These are phyloP conservation scores for Furcifer pardalis DNA, from an alignment of 2,797 vertebrate species.

Conservation along the genomic window DNA sequence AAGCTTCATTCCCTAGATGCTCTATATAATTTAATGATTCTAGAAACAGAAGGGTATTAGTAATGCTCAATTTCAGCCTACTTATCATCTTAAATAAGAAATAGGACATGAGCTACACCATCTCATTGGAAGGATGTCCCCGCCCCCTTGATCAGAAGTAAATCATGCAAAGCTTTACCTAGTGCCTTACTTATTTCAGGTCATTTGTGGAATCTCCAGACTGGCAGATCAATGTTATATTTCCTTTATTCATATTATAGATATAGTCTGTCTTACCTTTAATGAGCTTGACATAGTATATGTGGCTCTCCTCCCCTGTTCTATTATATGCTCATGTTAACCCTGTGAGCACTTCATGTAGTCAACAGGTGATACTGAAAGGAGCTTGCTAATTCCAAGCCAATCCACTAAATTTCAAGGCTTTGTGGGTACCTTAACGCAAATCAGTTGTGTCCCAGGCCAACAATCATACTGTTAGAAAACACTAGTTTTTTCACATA, in stretches of 20 bases:
- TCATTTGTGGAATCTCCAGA: background rate
- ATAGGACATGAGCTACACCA: conserved; percentile 41
- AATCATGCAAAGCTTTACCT: background rate
- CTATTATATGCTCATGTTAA: background rate
- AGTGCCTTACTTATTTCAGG: background rate
- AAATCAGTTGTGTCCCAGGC: no score
- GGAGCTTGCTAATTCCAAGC: background rate
- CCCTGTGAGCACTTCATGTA: background rate
- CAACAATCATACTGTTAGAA: no score
- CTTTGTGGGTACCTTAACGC: no score
- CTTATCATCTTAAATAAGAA: conserved; percentile 30
- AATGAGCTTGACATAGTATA: background rate
- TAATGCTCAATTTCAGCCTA: background rate
- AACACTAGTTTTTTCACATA: no score
- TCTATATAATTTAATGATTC: conserved; percentile 14
- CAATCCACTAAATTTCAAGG: no score
- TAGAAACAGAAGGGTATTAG: conserved; percentile 36
- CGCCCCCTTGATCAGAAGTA: background rate
- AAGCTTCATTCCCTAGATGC: background rate
- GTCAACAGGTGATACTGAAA: background rate
- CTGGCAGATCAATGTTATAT: background rate
- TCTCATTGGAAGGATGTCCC: conserved; percentile 19
- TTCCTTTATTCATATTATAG: background rate
- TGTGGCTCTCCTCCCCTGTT: background rate
- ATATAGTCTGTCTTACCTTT: background rate